These are phyloP conservation scores for Dasypogon diadema DNA, from an alignment of 2,888 invertebrate genomes.

Conservation along the genomic window DNA sequence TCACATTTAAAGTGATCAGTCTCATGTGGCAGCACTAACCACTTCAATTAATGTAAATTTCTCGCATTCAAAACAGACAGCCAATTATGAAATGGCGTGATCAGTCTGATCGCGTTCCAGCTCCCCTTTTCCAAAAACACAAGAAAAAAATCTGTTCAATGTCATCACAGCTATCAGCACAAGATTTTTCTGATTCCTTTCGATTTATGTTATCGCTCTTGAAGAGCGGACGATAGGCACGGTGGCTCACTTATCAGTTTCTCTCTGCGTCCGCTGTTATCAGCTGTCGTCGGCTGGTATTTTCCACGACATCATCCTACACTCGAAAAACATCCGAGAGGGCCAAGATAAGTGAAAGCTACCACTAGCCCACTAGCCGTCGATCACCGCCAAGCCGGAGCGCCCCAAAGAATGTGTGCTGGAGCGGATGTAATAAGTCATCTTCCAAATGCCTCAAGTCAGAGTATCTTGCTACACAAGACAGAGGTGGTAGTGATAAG, in stretches of 20 bases:
- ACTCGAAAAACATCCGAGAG: neutral
- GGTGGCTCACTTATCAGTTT: slow-evolving; percentile 4
- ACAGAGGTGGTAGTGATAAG: too few relatives aligned
- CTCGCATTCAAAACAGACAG: neutral
- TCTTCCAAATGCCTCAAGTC: slow-evolving; percentile 10
- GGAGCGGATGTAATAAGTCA: neutral
- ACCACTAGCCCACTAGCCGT: neutral
- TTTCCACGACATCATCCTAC: too few relatives aligned
- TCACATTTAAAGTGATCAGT: too few relatives aligned
- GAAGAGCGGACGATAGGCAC: too few relatives aligned
- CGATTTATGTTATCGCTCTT: neutral
- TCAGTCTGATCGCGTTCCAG: neutral
- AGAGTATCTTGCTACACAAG: neutral
- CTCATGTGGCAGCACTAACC: neutral
- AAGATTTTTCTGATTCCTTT: neutral
- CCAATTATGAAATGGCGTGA: slow-evolving; percentile 31
- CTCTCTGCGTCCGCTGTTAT: slow-evolving; percentile 9
- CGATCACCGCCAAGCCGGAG: too few relatives aligned
- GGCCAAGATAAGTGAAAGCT: neutral
- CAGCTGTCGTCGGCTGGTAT: neutral
- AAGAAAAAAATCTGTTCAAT: neutral
- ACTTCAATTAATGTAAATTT: slow-evolving; percentile 9
- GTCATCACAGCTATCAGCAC: neutral
- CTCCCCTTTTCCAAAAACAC: neutral
- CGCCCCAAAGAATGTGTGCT: too few relatives aligned